Percentiles rank a stretch among this genome's conserved stretches.
Evolutionary conservation across 1,140 invertebrate genomes (phyloP).

Genomic region (Pinna nobilis): DNA sequence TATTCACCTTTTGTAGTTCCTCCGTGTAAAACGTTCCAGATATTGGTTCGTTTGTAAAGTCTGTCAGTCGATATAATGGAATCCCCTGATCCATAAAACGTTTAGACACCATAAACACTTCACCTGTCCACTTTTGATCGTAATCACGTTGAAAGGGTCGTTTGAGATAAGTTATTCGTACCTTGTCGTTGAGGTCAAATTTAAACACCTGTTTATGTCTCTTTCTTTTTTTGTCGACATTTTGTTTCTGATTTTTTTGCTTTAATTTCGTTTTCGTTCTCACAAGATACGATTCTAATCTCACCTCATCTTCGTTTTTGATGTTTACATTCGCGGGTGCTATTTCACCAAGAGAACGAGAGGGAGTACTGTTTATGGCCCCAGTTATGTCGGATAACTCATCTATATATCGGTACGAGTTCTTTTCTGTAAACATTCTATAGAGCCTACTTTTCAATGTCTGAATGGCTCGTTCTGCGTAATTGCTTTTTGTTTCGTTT

Average conservation of each 20-base stretch:
- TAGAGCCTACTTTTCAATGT: constrained; percentile 38
- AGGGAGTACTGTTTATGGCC: constrained; percentile 30
- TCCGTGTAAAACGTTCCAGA: constrained; percentile 16
- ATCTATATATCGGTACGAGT: constrained; percentile 15
- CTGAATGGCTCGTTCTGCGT: constrained; percentile 25
- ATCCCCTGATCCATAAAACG: constrained; percentile 11
- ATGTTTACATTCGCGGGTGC: constrained; percentile 40
- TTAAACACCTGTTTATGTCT: constrained; percentile 7
- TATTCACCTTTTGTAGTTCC: constrained; percentile 26
- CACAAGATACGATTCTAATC: constrained; percentile 20
- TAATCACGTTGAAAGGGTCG: constrained; percentile 27
- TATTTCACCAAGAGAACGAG: constrained; percentile 17
- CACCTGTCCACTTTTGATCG: constrained; percentile 34
- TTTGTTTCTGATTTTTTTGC: not conserved
- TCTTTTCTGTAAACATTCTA: constrained; percentile 3
- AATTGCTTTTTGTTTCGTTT: constrained; percentile 43
- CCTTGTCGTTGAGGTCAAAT: constrained; percentile 22
- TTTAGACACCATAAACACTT: constrained; percentile 17
- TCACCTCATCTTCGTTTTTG: constrained; percentile 41
- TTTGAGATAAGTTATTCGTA: constrained; percentile 12
- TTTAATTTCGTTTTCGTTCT: constrained; percentile 2
- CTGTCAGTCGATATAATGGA: constrained; percentile 23
- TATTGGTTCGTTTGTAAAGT: constrained; percentile 11
- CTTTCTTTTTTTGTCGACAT: constrained; percentile 4
- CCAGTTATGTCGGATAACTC: constrained; percentile 24